These are phyloP conservation scores for Coluber constrictor DNA, from an alignment of 2,797 vertebrate species.

Conservation along the genomic window DNA sequence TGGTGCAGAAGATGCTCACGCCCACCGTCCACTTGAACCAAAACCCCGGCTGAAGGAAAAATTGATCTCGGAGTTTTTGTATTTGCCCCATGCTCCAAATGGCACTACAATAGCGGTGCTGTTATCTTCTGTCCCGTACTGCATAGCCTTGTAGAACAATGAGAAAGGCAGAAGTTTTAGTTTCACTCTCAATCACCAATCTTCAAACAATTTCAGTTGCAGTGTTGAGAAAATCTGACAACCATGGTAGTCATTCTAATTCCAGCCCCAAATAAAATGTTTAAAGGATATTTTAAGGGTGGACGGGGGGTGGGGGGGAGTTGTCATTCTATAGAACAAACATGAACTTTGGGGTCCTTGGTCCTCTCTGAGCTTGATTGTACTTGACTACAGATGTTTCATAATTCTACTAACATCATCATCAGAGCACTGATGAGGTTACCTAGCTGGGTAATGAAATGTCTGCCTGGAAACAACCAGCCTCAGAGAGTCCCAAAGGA, in stretches of 20 bases:
- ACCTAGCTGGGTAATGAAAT: not conserved
- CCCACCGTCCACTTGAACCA: slow-evolving; percentile 92
- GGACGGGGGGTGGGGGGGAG: not conserved
- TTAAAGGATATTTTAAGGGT: not conserved
- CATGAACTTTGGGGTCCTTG: not conserved
- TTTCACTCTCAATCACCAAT: not conserved
- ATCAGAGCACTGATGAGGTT: not conserved
- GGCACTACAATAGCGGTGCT: slow-evolving; percentile 91
- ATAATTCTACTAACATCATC: not conserved
- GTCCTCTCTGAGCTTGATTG: not conserved
- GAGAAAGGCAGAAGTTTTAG: not conserved
- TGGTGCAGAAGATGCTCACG: slow-evolving; percentile 64
- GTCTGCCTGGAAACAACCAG: not conserved
- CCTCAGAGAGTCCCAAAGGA: not conserved
- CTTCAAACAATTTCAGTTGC: not conserved
- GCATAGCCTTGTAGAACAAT: slow-evolving; percentile 77
- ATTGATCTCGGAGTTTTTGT: slow-evolving; percentile 80
- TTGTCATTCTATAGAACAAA: not conserved
- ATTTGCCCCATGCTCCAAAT: slow-evolving; percentile 95
- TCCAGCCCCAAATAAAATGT: not conserved
- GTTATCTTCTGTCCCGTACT: slow-evolving; percentile 96
- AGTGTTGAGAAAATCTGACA: not conserved
- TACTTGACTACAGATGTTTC: not conserved
- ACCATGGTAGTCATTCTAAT: not conserved
- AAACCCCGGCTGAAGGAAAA: slow-evolving; percentile 97